Percentiles rank a stretch among this genome's conserved stretches.
Conservation (phyloP, 2,888 invertebrate genomes). For the Yponomeuta plumbellus region DNA sequence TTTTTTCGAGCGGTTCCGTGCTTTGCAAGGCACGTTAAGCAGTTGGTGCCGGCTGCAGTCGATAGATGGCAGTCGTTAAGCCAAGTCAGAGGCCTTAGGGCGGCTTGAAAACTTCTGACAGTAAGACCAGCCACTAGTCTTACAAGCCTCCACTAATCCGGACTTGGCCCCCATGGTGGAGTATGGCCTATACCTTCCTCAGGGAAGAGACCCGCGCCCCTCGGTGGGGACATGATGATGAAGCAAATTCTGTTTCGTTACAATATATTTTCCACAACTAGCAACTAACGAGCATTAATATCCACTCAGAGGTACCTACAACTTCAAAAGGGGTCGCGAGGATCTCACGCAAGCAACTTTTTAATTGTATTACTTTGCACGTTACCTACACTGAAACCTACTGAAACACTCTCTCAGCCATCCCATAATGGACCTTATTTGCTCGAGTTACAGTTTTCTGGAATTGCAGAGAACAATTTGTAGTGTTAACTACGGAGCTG, state of each 20-base stretch:
- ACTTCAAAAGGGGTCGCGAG: slow-evolving; percentile 23
- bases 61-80: no score
- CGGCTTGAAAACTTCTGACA: no score
- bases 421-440: not conserved
- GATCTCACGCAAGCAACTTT: slow-evolving; percentile 29
- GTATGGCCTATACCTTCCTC: no score
- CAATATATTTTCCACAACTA: not conserved
- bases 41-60: no score
- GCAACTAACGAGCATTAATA: slow-evolving; percentile 16
- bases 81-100: no score
- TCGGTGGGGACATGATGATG: no score
- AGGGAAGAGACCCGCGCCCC: no score
- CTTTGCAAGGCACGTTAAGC: no score
- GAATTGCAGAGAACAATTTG: not conserved
- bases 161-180: no score
- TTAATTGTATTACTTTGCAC: slow-evolving; percentile 31
- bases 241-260: not conserved
- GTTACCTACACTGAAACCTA: slow-evolving; percentile 12
- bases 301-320: slow-evolving; percentile 23
- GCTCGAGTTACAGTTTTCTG: not conserved
- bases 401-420: not conserved
- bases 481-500: not conserved
- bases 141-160: no score
- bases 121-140: no score
- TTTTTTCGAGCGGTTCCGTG: no score